Evolutionary conservation across 2,797 vertebrate genomes (phyloP).

Genomic region (Sebastes diploproa): DNA sequence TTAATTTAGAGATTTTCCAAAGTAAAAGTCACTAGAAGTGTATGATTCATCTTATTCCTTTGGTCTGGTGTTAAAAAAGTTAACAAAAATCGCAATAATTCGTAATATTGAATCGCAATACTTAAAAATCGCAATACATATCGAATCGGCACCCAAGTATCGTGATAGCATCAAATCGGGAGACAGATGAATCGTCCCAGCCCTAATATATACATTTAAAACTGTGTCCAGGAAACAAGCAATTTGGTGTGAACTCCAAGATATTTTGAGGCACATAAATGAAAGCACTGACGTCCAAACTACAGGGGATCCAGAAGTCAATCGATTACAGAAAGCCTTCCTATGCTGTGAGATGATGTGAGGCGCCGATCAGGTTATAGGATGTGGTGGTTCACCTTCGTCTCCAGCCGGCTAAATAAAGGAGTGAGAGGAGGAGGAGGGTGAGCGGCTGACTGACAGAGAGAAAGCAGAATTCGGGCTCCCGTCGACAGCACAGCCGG

Average conservation of each 20-base stretch:
- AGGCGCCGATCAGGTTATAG: constrained; percentile 55
- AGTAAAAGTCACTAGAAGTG: no score
- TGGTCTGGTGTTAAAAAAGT: no score
- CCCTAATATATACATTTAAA: not conserved
- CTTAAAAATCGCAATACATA: no score
- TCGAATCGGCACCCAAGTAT: no score
- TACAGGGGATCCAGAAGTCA: constrained; percentile 47
- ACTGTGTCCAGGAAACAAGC: not conserved
- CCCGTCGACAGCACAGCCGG: constrained; percentile 49
- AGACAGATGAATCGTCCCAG: no score
- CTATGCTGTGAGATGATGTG: constrained; percentile 40
- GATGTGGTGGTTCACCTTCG: constrained; percentile 64
- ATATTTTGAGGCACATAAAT: constrained; percentile 20
- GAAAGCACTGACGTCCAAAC: constrained; percentile 50
- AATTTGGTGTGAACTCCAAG: not conserved
- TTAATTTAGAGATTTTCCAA: no score
- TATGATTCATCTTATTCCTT: no score
- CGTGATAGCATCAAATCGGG: no score
- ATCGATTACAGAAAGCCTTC: constrained; percentile 58
- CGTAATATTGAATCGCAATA: no score
- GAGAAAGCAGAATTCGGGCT: constrained; percentile 40
- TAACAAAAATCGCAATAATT: no score
- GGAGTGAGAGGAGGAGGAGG: constrained; percentile 10
- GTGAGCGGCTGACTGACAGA: constrained; percentile 27
- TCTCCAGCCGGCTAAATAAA: constrained; percentile 59